Conservation (phyloP, 2,797 vertebrate species). For the Remorina albescens region DNA sequence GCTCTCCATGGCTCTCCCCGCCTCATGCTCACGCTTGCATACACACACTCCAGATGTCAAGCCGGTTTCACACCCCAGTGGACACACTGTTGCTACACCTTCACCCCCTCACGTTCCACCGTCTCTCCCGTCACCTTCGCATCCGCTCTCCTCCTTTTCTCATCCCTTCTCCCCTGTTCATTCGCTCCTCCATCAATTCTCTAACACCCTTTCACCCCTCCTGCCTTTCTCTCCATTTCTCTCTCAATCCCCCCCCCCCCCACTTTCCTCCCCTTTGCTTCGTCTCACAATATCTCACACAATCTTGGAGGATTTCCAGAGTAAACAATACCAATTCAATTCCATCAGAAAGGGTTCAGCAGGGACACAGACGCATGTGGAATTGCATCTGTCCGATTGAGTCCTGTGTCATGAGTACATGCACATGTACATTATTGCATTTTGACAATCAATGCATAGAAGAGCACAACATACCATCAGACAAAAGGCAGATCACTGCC, state of each 20-base stretch:
- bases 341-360: slow-evolving; percentile 17
- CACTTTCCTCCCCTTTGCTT: slow-evolving; percentile 32
- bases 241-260: slow-evolving; percentile 41
- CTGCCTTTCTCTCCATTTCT: slow-evolving; percentile 15
- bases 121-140: slow-evolving; percentile 59
- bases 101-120: slow-evolving; percentile 38
- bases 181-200: slow-evolving; percentile 44
- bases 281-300: slow-evolving; percentile 31
- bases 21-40: slow-evolving; percentile 5
- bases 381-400: background rate
- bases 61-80: slow-evolving; percentile 58
- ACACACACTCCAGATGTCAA: slow-evolving; percentile 46
- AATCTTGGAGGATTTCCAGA: slow-evolving; percentile 26
- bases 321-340: slow-evolving; percentile 60
- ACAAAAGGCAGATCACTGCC: background rate
- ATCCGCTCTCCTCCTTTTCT: slow-evolving; percentile 1
- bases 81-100: slow-evolving; percentile 43
- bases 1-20: slow-evolving; percentile 16
- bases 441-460: background rate
- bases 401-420: background rate
- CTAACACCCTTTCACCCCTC: slow-evolving; percentile 47
- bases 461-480: background rate
- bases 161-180: slow-evolving; percentile 34
- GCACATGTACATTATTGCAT: background rate
- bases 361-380: background rate